Percentiles rank a stretch among this genome's conserved stretches.
Evolutionary conservation across 2,797 vertebrate species (phyloP).

Genomic region (Limnodromus scolopaceus): DNA sequence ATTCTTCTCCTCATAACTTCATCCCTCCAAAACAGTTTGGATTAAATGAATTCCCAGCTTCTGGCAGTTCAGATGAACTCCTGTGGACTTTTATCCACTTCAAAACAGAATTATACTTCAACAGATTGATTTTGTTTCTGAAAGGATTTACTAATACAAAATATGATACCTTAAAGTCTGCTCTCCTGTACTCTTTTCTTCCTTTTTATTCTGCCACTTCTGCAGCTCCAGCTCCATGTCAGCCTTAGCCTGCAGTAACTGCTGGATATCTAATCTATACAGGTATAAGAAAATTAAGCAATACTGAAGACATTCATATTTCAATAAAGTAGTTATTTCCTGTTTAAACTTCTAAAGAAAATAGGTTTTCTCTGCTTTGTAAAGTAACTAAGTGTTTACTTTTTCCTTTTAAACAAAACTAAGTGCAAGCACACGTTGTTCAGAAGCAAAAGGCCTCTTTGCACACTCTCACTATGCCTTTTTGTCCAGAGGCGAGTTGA

Average conservation of each 20-base stretch:
- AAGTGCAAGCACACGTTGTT: background rate
- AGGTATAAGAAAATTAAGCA: background rate
- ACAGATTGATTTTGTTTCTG: background rate
- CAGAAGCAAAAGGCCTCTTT: background rate
- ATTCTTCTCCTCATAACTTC: background rate
- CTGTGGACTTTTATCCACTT: background rate
- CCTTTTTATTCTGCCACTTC: constrained; percentile 56
- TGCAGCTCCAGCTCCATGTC: constrained; percentile 77
- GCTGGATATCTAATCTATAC: constrained; percentile 76
- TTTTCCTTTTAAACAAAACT: background rate
- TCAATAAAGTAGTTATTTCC: background rate
- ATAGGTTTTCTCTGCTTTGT: background rate
- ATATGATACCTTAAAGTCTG: constrained; percentile 37
- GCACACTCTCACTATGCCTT: background rate
- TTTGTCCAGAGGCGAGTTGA: background rate
- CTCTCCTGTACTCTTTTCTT: constrained; percentile 21
- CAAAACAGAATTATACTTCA: background rate
- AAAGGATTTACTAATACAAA: background rate
- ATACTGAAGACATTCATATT: background rate
- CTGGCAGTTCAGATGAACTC: background rate
- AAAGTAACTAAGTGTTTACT: background rate
- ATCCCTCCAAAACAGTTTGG: background rate
- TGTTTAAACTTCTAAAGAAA: background rate
- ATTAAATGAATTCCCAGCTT: background rate
- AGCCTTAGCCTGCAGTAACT: constrained; percentile 76